Percentiles rank a stretch among this genome's conserved stretches.
phyloP scores from a whole-genome alignment of 2,888 invertebrate species.

The Cataglyphis altisquamis region DNA sequence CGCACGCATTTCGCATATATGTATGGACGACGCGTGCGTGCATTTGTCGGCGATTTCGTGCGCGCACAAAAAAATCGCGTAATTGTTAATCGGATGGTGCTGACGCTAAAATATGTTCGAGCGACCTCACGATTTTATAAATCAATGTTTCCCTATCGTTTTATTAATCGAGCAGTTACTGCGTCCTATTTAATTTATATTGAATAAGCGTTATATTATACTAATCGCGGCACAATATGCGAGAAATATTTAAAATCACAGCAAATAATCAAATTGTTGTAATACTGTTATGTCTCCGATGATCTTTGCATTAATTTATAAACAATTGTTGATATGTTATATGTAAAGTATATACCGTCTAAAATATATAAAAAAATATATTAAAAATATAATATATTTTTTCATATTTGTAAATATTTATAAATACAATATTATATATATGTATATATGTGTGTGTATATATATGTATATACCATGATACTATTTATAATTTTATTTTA shows the following conservation, averaged over 20 bases:
- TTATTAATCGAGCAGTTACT: not conserved
- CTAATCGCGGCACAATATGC: not conserved
- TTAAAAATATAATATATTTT: not conserved
- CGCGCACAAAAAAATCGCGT: not conserved
- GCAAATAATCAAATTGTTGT: not conserved
- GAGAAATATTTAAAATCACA: not conserved
- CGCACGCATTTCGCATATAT: conserved; percentile 14
- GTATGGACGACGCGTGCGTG: conserved; percentile 4
- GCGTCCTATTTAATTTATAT: not conserved
- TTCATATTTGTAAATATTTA: not conserved
- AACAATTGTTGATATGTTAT: not conserved
- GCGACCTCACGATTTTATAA: conserved; percentile 6
- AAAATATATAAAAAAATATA: not conserved
- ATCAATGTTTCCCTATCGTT: not conserved
- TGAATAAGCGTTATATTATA: not conserved
- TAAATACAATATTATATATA: not conserved
- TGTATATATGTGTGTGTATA: not conserved
- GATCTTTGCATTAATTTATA: not conserved
- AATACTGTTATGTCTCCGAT: not conserved
- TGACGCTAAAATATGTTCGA: conserved; percentile 18
- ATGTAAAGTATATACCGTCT: not conserved
- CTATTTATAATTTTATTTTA: not conserved
- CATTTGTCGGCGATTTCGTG: conserved; percentile 7
- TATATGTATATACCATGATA: not conserved
- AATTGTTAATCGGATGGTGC: conserved; percentile 24